Base-by-base conservation (phyloP, 2,888 invertebrate genomes). In the Eilema sororculum region DNA sequence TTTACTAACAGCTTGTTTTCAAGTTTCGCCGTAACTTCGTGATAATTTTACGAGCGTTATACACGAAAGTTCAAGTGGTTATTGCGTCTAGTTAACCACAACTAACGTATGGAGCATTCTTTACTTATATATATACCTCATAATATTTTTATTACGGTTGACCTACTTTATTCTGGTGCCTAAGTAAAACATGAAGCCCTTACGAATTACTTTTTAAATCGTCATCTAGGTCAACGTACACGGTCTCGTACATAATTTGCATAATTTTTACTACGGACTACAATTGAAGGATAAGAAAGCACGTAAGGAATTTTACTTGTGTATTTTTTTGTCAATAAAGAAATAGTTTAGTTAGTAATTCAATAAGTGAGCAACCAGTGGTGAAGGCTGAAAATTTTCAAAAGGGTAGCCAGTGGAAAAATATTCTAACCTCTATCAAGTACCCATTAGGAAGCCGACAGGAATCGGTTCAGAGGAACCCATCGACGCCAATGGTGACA, bases 11-110 rank as follows among this genome's bases (percentile, higher is more conserved):
- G 88, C 88, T 91, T 90, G 88, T 92, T 91, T 90, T 89, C 87
- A 89, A 90, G 87, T 90, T 84, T 87, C 83, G 84, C 85, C 87
- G 87, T 90, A 90, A 91, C 86, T 91, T 83, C 77, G 88, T 89
- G 89, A 90, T 91, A 93, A 92, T 93, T 93, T 93, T 92, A 93
- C 85, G 91, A 89, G 88, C 84, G 83, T 84, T 91, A 90, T 87
- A 90, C 94, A 94, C 93, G 93, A 91, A 92, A 90, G 84, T 89
- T 89, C 81, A 87, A 90, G 87, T 84, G 82, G 85, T 84, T 87
- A 82, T 81, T 80, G 77, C 75, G 83, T 77, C 84, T 80, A 84
- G 83, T 88, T 87, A 85, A 79, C 74, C 69, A 80, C 71, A 68
- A 74, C 69, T 75, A 76, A 79, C 75, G 74, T 77, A 78, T 78